Base-by-base conservation (phyloP, 2,888 invertebrate species). In the Agrotis segetum region DNA sequence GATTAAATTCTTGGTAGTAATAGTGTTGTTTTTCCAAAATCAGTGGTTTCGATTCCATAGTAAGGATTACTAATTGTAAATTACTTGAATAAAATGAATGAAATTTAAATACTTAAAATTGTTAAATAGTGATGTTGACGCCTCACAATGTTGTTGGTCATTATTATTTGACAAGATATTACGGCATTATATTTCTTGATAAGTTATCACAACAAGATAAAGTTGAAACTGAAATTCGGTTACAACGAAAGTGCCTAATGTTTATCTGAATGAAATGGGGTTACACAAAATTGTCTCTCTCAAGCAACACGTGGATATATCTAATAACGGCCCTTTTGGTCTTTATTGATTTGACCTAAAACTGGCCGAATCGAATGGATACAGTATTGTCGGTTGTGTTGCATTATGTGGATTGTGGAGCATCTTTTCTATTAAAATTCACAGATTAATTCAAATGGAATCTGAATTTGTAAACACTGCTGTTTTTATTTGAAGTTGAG, bases 291-390 rank as follows among this genome's bases (percentile, higher is more conserved):
- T 14, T 19, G 4, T 13, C 21, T 53, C n/a, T 6, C 14, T 16
- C 2, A 4, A 46, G 29, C 14, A 14, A 6, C 2, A 5, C 66
- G n/a, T 65, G 2, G 16, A 44, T 2, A 0, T n/a, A 2, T 49
- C n/a, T n/a, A n/a, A n/a, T n/a, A n/a, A n/a, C 44, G 29, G 16
- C 7, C n/a, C 46, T 17, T 47, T n/a, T 21, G 29, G n/a, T 3
- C n/a, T 50, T 17, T 72, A 75, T 75, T 24, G 67, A 58, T 72
- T 67, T 72, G 46, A 74, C 56, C 34, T 4, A 21, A 58, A 71
- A 29, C 16, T 56, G 5, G 7, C 11, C 21, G 3, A 21, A 46
- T 21, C 55, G 0, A 21, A 29, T 16, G 14, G 5, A 46, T 50
- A 40, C 1, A 1, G 11, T 40, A 40, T 40, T 40, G 40, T 40